Base-by-base conservation (phyloP, 2,888 invertebrate species). In the Erebia epiphron region DNA sequence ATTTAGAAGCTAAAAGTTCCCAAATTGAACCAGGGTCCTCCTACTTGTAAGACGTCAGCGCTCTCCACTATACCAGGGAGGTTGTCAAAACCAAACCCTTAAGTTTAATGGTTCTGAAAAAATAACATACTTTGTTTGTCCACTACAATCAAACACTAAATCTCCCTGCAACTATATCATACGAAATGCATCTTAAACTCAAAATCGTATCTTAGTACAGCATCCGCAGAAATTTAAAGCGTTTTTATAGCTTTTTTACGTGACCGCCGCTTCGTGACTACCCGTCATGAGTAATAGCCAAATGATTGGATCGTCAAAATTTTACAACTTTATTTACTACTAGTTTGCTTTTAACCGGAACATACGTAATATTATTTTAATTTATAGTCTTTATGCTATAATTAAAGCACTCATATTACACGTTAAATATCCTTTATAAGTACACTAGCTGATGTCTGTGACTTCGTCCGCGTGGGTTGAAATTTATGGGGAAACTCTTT, bases 321-420 rank as follows among this genome's bases (percentile, higher is more conserved):
- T 64, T 64, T 18, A 64, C 64, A 52, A 54, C 50, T 41, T 64
- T 64, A 64, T 64, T 64, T 64, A 16, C 50, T 13, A 64, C 50
- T 13, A 64, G 64, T 54, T 18, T 13, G 1, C 16, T 16, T n/a
- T 54, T 13, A 13, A 54, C 18, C 5, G 13, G 35, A 54, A 54
- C 54, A 54, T 10, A 16, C 18, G 16, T 54, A 10, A 54, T 54
- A 54, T 52, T 52, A 52, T 52, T 52, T 52, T 52, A 52, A 52
- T 8, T 50, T 50, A 50, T 50, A 5, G 14, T 50, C 50, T 50
- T 50, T 50, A 50, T n/a, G n/a, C 0, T 9, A 5, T n/a, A n/a
- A n/a, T n/a, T 49, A 1, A 13, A 13, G 14, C 49, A 11, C 14
- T 11, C 13, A 14, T 14, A 13, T 49, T 50, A 1, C 5, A 16